Conservation (phyloP, 2,888 invertebrate genomes). For the Nemotelus nigrinus region DNA sequence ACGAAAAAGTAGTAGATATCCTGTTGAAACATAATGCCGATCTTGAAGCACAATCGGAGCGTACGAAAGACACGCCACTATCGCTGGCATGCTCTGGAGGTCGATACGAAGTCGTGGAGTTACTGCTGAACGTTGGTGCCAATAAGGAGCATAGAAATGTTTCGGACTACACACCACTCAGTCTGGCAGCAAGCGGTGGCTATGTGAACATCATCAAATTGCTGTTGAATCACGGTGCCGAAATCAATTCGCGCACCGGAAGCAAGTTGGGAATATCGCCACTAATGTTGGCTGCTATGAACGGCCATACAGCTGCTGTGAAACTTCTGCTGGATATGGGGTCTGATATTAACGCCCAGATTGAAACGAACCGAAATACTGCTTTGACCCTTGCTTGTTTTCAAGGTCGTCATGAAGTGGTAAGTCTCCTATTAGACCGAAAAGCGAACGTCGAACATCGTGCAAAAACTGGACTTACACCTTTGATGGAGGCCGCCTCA, state of each 20-base stretch:
- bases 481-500: conserved; percentile 99
- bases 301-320: conserved; percentile 95
- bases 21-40: conserved; percentile 94
- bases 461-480: conserved; percentile 98
- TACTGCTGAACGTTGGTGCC: conserved; percentile 86
- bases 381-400: conserved; percentile 98
- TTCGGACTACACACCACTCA: conserved; percentile 98
- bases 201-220: conserved; percentile 98
- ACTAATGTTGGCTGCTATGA: conserved; percentile 99
- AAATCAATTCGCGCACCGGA: conserved; percentile 97
- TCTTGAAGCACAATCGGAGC: conserved; percentile 97
- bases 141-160: conserved; percentile 99
- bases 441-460: conserved; percentile 99
- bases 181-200: conserved; percentile 97
- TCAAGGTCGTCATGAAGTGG: conserved; percentile 98
- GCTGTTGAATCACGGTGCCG: conserved; percentile 91
- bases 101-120: conserved; percentile 93
- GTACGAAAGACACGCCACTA: conserved; percentile 98
- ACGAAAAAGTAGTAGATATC: conserved; percentile 88
- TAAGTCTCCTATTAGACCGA: conserved; percentile 92
- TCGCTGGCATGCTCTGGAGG: conserved; percentile 98
- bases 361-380: conserved; percentile 98
- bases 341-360: conserved; percentile 99
- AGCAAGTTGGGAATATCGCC: conserved; percentile 98
- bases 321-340: conserved; percentile 95